Conservation (phyloP, 2,888 invertebrate genomes). For the Napeogenes inachia region DNA sequence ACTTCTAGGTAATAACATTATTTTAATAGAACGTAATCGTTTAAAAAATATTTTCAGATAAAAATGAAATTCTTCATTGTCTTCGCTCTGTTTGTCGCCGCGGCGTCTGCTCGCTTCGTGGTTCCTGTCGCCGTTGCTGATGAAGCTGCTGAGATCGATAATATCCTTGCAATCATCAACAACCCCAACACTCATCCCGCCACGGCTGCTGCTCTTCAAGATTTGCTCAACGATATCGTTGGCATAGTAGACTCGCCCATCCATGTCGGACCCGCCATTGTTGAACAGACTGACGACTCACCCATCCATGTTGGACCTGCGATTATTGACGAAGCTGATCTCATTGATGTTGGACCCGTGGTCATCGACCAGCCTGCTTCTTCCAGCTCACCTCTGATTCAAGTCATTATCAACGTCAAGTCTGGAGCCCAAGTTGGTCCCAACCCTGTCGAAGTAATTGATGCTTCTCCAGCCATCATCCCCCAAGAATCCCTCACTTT, state of each 20-base stretch:
- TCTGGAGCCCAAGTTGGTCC: slow-evolving; percentile 2
- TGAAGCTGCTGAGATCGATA: slow-evolving; percentile 29
- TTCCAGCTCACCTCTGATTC: slow-evolving; percentile 30
- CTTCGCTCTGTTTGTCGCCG: slow-evolving; percentile 48
- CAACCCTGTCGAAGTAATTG: slow-evolving; percentile 25
- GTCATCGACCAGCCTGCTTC: slow-evolving; percentile 7
- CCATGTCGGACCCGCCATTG: slow-evolving; percentile 29
- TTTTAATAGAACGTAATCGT: too few species aligned
- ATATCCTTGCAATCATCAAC: slow-evolving; percentile 49
- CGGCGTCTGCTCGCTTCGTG: slow-evolving; percentile 33
- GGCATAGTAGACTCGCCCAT: slow-evolving; percentile 26
- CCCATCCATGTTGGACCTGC: neutral
- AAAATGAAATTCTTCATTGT: slow-evolving; percentile 59
- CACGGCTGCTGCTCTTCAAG: slow-evolving; percentile 38
- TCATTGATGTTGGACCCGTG: neutral
- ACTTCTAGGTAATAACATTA: too few species aligned
- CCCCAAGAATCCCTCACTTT: too few species aligned
- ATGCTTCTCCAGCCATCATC: too few species aligned
- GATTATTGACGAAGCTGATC: too few species aligned
- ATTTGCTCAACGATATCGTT: slow-evolving; percentile 34
- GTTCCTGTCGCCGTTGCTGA: slow-evolving; percentile 29
- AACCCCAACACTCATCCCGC: slow-evolving; percentile 42
- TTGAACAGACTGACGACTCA: slow-evolving; percentile 14
- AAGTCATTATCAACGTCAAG: slow-evolving; percentile 35
- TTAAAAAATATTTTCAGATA: slow-evolving; percentile 13